phyloP scores from a whole-genome alignment of 2,113 vertebrate species.

The Corydoras maculifer region DNA sequence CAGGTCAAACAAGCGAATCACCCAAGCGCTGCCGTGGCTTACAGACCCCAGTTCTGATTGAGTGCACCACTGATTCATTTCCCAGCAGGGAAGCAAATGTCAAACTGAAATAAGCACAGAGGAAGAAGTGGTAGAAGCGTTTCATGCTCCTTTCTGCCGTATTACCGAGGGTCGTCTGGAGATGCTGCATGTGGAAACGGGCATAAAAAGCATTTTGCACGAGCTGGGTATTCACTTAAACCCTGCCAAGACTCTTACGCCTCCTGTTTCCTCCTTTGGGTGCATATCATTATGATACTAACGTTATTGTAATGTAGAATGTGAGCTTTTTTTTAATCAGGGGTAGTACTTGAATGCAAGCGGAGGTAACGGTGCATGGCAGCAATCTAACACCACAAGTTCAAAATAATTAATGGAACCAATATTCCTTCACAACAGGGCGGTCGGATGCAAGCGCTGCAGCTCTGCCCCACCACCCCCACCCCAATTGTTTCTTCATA shows the following conservation, averaged over 20 bases:
- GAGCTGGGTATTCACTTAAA: conserved; percentile 1
- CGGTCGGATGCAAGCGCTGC: conserved; percentile 8
- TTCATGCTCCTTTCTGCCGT: too few relatives aligned
- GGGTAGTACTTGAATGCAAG: too few relatives aligned
- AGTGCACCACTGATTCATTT: background rate
- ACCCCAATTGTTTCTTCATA: conserved; percentile 11
- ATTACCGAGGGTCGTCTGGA: too few relatives aligned
- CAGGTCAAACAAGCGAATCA: background rate
- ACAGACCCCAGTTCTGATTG: background rate
- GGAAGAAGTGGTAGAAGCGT: too few relatives aligned
- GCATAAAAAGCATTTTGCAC: background rate
- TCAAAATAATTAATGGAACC: conserved; percentile 27
- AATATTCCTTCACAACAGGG: conserved; percentile 15
- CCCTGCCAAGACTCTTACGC: conserved; percentile 7
- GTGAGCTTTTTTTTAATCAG: too few relatives aligned
- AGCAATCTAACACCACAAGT: background rate
- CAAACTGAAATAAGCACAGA: background rate
- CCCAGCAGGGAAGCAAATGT: background rate
- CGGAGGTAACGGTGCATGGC: too few relatives aligned
- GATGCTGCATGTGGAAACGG: too few relatives aligned
- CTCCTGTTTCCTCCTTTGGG: conserved; percentile 7
- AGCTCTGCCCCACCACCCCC: conserved; percentile 6
- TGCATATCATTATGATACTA: conserved; percentile 8
- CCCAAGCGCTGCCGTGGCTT: background rate
- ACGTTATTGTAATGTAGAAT: too few relatives aligned